Evolutionary conservation across 2,888 invertebrate genomes (phyloP).

Genomic region (Liposcelis brunnea): DNA sequence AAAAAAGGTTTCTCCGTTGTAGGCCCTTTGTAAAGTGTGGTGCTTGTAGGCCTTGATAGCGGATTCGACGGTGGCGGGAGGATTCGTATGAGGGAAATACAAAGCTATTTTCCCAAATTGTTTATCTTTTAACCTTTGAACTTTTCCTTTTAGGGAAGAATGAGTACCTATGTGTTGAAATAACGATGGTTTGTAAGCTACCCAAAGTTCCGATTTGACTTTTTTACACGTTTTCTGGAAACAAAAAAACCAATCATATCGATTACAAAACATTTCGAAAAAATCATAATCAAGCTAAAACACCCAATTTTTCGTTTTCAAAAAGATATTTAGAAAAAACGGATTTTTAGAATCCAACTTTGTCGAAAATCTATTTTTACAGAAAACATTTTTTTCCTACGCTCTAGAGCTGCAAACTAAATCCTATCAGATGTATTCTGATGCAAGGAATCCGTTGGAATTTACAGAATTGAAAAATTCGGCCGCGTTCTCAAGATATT

Average conservation of each 20-base stretch:
- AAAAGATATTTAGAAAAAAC: background rate
- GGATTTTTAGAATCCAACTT: too few relatives aligned
- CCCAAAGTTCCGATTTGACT: slow-evolving; percentile 59
- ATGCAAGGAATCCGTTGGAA: too few relatives aligned
- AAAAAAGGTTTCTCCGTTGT: slow-evolving; percentile 73
- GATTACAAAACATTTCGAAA: background rate
- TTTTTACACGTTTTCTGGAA: slow-evolving; percentile 69
- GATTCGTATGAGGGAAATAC: slow-evolving; percentile 65
- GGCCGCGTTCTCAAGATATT: too few relatives aligned
- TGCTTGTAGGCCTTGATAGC: slow-evolving; percentile 65
- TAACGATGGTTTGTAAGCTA: slow-evolving; percentile 74
- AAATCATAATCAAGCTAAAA: background rate
- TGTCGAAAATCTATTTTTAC: too few relatives aligned
- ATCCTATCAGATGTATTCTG: too few relatives aligned
- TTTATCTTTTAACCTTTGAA: slow-evolving; percentile 86
- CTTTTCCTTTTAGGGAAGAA: slow-evolving; percentile 89
- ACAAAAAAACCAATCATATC: slow-evolving; percentile 13
- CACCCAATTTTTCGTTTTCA: too few relatives aligned
- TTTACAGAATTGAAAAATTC: too few relatives aligned
- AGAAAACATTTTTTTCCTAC: too few relatives aligned
- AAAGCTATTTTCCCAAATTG: slow-evolving; percentile 70
- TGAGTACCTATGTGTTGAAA: slow-evolving; percentile 93
- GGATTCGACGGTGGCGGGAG: slow-evolving; percentile 47
- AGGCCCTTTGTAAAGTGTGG: slow-evolving; percentile 62
- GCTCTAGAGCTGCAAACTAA: too few relatives aligned